phyloP scores from a whole-genome alignment of 2,888 invertebrate genomes.

The Entomobrya proxima region DNA sequence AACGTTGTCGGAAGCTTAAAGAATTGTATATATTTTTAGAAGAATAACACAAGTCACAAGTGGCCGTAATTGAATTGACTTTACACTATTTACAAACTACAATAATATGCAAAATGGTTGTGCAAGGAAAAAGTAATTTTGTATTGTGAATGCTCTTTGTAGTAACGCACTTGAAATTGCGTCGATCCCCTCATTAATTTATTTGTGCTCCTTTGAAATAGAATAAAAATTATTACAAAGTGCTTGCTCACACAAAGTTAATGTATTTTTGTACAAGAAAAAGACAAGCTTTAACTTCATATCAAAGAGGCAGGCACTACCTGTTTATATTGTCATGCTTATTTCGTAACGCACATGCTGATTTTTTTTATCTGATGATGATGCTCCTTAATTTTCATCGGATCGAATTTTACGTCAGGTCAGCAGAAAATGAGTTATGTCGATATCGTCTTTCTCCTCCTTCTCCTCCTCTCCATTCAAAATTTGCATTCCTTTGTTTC shows the following conservation, averaged over 20 bases:
- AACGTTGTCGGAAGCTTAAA: too few relatives aligned
- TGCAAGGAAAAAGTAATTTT: too few relatives aligned
- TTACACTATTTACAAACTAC: too few relatives aligned
- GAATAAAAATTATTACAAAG: not conserved
- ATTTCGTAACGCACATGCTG: not conserved
- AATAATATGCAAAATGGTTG: too few relatives aligned
- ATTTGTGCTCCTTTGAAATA: too few relatives aligned
- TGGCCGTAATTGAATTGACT: too few relatives aligned
- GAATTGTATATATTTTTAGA: too few relatives aligned
- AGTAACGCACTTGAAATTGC: too few relatives aligned
- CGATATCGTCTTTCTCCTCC: constrained; percentile 3
- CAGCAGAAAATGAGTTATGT: not conserved
- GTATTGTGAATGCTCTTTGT: too few relatives aligned
- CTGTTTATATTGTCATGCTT: not conserved
- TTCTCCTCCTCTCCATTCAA: not conserved
- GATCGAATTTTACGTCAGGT: constrained; percentile 13
- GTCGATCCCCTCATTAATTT: too few relatives aligned
- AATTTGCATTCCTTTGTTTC: not conserved
- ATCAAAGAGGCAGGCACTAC: not conserved
- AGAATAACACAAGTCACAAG: too few relatives aligned
- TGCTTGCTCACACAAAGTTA: not conserved
- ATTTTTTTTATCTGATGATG: constrained; percentile 26
- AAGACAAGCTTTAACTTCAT: too few relatives aligned
- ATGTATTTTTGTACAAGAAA: not conserved
- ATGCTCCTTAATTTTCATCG: constrained; percentile 26